phyloP scores from a whole-genome alignment of 1,140 invertebrate species.

The Sipha flava region DNA sequence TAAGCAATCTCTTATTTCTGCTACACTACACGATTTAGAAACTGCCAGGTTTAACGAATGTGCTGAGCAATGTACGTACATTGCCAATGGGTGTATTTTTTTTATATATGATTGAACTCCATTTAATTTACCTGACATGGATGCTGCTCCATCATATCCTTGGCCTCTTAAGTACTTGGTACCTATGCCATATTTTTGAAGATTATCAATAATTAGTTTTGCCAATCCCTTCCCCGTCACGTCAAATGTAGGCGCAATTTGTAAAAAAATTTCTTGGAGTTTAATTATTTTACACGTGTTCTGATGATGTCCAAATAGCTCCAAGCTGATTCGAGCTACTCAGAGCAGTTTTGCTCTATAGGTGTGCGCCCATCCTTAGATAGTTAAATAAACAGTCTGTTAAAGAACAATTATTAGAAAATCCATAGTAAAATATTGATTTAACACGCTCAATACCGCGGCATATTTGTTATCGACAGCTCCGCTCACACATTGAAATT shows the following conservation, averaged over 20 bases:
- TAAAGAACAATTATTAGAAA: background rate
- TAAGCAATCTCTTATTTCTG: no score
- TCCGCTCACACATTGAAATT: no score
- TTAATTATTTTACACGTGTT: no score
- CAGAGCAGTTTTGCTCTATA: no score
- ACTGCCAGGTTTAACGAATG: background rate
- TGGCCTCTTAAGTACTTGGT: background rate
- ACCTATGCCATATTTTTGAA: background rate
- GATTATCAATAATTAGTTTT: background rate
- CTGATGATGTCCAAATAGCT: no score
- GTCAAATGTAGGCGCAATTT: no score
- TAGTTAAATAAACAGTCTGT: no score
- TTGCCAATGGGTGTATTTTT: background rate
- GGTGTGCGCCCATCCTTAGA: no score
- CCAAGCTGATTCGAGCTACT: no score
- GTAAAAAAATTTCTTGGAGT: background rate
- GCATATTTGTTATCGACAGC: no score
- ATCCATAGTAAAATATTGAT: background rate
- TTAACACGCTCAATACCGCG: no score
- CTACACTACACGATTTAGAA: background rate
- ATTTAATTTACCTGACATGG: background rate
- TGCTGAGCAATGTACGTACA: background rate
- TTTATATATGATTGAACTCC: no score
- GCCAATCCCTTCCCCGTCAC: background rate
- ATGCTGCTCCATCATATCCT: background rate